Percentiles rank a stretch among this genome's conserved stretches.
Evolutionary conservation across 2,888 invertebrate species (phyloP).

Genomic region (Scaeva pyrastri): DNA sequence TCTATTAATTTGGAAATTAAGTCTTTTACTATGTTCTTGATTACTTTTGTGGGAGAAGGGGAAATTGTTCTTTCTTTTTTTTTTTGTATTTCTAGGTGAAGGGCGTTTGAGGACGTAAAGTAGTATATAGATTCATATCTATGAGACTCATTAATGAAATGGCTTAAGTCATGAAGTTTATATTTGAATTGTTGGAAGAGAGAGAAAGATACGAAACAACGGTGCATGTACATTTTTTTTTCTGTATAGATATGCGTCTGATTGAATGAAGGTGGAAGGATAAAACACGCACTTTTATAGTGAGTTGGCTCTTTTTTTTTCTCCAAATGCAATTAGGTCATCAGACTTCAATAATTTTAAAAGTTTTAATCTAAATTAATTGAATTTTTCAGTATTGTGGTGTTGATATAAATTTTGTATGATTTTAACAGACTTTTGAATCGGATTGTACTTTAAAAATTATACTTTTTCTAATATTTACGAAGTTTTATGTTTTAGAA

Average conservation of each 20-base stretch:
- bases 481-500: too few relatives aligned
- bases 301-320: not conserved
- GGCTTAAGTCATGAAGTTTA: conserved; percentile 54
- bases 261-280: conserved; percentile 22
- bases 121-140: conserved; percentile 44
- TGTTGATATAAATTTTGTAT: too few relatives aligned
- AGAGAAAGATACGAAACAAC: not conserved
- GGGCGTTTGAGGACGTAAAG: conserved; percentile 24
- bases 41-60: conserved; percentile 2
- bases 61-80: conserved; percentile 9
- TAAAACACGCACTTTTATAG: conserved; percentile 27
- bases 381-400: not conserved
- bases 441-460: too few relatives aligned
- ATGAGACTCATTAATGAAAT: conserved; percentile 55
- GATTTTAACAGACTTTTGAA: too few relatives aligned
- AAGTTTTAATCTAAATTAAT: not conserved
- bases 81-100: conserved; percentile 32
- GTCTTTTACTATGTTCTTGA: conserved; percentile 61
- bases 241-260: not conserved
- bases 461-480: too few relatives aligned
- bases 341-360: not conserved
- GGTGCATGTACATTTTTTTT: conserved; percentile 1
- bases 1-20: conserved; percentile 70
- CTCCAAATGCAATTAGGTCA: not conserved
- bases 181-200: conserved; percentile 30